A percentile compares a stretch with the other conserved stretches of the same genome.
Evolutionary conservation across 2,797 vertebrate genomes (phyloP).

Genomic region (Coreius guichenoti): DNA sequence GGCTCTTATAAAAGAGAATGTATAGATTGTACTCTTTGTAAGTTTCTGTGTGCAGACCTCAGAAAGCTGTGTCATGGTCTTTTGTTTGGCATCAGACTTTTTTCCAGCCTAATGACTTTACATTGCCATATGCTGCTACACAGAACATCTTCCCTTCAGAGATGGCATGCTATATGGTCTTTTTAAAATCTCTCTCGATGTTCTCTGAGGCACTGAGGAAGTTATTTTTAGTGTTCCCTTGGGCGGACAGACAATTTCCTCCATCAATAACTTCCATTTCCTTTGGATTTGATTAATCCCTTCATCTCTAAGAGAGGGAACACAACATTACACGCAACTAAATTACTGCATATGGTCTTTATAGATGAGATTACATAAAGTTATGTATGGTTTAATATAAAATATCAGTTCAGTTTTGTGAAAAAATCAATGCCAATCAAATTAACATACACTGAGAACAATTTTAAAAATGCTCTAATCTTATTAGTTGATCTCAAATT

Average conservation of each 20-base stretch:
- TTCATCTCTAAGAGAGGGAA: constrained; percentile 7
- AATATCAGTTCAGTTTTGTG: not conserved
- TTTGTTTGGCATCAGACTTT: not conserved
- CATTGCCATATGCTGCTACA: not conserved
- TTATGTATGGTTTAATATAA: not conserved
- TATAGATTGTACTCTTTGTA: not conserved
- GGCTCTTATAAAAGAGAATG: not conserved
- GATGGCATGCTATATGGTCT: not conserved
- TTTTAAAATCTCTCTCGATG: not conserved
- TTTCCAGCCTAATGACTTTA: not conserved
- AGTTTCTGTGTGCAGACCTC: not conserved
- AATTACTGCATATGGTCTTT: not conserved
- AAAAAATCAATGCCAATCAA: not conserved
- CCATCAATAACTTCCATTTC: constrained; percentile 23
- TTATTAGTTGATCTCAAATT: not conserved
- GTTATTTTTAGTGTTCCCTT: constrained; percentile 27
- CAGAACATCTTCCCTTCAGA: not conserved
- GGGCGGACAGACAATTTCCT: not conserved
- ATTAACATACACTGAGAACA: not conserved
- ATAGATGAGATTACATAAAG: not conserved
- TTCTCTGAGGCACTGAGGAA: not conserved
- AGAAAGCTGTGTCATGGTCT: not conserved
- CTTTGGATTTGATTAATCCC: constrained; percentile 27
- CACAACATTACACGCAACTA: not conserved
- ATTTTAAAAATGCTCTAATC: not conserved